Base-by-base conservation (phyloP, 1,140 invertebrate species). In the Papilio polytes region DNA sequence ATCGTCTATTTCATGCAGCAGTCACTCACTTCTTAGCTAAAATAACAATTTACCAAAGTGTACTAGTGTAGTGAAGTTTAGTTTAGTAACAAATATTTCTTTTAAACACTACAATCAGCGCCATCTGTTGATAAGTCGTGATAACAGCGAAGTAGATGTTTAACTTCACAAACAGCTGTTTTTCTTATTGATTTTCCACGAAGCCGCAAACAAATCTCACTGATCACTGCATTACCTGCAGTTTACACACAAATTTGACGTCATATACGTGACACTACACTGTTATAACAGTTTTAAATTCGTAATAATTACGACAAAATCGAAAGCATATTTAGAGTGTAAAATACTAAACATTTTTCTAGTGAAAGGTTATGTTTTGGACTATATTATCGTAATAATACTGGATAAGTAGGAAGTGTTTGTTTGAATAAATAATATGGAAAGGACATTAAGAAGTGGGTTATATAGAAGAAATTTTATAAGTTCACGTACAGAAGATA, bases 401-500 rank as follows among this genome's bases (percentile, higher is more conserved):
- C 46, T 63, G 53, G 70, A 20, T 70, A 36, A 77, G 48, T 31
- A 36, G 51, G 70, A 76, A 74, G 41, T 77, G 15, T 74, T 63
- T 77, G 53, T 66, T 74, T 80, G 18, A 77, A 78, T 22, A 83
- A 86, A 78, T 81, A 88, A 81, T n/a, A 94, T 94, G 92, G 88
- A 90, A 31, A 85, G 87, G 63, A 81, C 85, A 7, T 79, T 89
- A 53, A 81, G 86, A 48, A 85, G 84, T 81, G 88, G 89, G 10
- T 78, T 94, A 59, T 91, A 91, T 79, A 82, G 90, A 72, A 88
- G 93, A 80, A 83, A 86, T 81, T 94, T 94, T 77, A 92, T 94
- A 77, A 92, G 90, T 76, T 91, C 86, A 66, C 87, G 89, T 77
- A 79, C 85, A 18, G 89, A 94, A 63, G 91, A 94, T 41, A 88